Evolutionary conservation across 2,797 vertebrate species (phyloP).

Genomic region (Amblyopsis hoosieri): DNA sequence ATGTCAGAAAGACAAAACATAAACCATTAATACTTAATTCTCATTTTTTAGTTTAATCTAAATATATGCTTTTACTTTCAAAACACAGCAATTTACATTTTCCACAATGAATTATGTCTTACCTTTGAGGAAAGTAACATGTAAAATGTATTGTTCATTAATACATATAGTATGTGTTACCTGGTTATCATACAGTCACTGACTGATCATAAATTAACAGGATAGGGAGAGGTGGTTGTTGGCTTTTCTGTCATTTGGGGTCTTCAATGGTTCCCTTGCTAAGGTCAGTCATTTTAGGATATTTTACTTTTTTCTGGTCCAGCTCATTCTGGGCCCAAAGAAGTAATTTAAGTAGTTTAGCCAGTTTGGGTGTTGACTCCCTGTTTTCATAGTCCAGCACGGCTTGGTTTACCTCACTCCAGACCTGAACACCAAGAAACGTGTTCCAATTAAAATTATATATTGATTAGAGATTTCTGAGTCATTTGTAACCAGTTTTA

Average conservation of each 20-base stretch:
- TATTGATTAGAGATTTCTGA: background rate
- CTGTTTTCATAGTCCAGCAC: constrained; percentile 95
- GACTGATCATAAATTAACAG: constrained; percentile 79
- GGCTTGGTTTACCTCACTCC: constrained; percentile 97
- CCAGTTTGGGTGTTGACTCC: constrained; percentile 94
- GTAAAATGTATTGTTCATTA: constrained; percentile 49
- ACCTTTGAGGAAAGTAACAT: constrained; percentile 57
- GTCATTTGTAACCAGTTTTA: background rate
- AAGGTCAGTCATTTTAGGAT: constrained; percentile 98
- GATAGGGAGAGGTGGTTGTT: constrained; percentile 50
- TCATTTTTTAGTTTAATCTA: constrained; percentile 39
- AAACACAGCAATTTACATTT: constrained; percentile 73
- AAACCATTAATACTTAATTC: constrained; percentile 52
- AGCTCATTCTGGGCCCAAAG: constrained; percentile 97
- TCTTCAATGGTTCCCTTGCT: constrained; percentile 96
- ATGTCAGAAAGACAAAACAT: constrained; percentile 57
- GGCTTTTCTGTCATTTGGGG: constrained; percentile 83
- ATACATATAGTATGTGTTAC: constrained; percentile 68
- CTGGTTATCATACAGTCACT: constrained; percentile 77
- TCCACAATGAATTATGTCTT: constrained; percentile 61
- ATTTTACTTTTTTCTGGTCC: constrained; percentile 99
- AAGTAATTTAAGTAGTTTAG: constrained; percentile 94
- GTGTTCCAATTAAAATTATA: constrained; percentile 1
- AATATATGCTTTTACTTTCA: constrained; percentile 52
- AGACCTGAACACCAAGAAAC: constrained; percentile 79